phyloP scores from a whole-genome alignment of 2,113 vertebrate genomes.

The Ramphastos sulfuratus region DNA sequence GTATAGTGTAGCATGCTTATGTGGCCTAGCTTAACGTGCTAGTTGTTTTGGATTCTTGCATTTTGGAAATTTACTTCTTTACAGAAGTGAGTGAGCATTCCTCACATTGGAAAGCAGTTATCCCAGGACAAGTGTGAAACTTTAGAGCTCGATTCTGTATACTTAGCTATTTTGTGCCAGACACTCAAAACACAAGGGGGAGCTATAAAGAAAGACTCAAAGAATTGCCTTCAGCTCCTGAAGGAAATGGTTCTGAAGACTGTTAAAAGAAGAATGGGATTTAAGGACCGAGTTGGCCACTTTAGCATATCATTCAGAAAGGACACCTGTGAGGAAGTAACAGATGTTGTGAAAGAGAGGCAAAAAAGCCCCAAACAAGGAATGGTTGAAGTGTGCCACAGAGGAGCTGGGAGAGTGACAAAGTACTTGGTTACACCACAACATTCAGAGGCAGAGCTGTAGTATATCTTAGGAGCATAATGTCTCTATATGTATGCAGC shows the following conservation, averaged over 20 bases:
- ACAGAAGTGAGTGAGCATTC: background rate
- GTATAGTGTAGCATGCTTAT: background rate
- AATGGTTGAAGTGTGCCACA: background rate
- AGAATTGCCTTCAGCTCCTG: background rate
- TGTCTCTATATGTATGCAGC: slow-evolving; percentile 35
- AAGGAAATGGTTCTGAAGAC: background rate
- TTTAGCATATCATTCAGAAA: slow-evolving; percentile 3
- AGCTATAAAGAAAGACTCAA: background rate
- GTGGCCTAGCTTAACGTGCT: background rate
- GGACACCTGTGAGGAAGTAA: background rate
- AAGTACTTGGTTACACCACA: slow-evolving; percentile 18
- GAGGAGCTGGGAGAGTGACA: slow-evolving; percentile 9
- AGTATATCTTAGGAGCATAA: background rate
- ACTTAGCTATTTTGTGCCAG: background rate
- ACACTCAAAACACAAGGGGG: background rate
- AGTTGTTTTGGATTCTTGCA: background rate
- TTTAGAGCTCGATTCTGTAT: background rate
- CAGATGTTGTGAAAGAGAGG: background rate
- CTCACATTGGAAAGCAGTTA: background rate
- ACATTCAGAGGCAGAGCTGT: background rate
- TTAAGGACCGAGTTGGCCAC: background rate
- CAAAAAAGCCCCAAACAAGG: background rate
- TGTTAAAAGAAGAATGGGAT: background rate
- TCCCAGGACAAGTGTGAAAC: background rate
- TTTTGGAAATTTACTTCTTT: background rate